Base-by-base conservation (phyloP, 2,113 vertebrate genomes). In the Oncorhynchus keta region DNA sequence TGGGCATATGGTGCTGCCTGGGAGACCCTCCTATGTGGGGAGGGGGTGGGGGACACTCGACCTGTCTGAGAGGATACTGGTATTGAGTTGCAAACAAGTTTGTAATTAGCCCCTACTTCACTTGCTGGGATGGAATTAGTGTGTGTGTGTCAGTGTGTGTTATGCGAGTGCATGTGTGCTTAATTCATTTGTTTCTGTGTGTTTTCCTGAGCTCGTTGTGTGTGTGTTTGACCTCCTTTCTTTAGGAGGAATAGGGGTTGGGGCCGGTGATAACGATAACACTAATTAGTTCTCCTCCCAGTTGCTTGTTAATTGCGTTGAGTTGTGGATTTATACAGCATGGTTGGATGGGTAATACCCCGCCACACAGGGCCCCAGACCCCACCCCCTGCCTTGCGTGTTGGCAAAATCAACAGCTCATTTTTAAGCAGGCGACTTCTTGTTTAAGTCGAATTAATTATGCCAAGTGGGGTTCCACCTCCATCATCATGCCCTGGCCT, bases 221-320 rank as follows among this genome's bases (percentile, higher is more conserved):
- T 83, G 51, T 78, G 77, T 68, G 71, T 87, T 84, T 82, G 80
- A 86, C 89, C 82, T 86, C 85, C 89, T 92, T 93, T 92, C 92
- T 85, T 78, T 81, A 49, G 79, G 67, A 79, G 67, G 86, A 89
- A 91, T 87, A 89, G 80, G 79, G 84, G 89, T 82, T 82, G 85
- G 5, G 51, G 84, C 75, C 48, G 22, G 77, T 83, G 89, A 90
- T 93, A 93, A 93, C 91, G 79, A 93, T 94, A 93, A 94, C 85
- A 91, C 92, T 93, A 93, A 94, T 92, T 93, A 92, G 90, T 93
- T 92, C 92, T 93, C 93, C 93, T 92, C 93, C 92, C 92, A 88
- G 74, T 90, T 91, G 90, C 91, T 93, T 92, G 92, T 94, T 93
- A 93, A 92, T 92, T 92, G 92, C 89, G 86, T 83, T 91, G 51